Evolutionary conservation across 2,797 vertebrate species (phyloP), one percentile per base, ranked within the genome.

Genomic region (Gymnothorax javanicus): DNA sequence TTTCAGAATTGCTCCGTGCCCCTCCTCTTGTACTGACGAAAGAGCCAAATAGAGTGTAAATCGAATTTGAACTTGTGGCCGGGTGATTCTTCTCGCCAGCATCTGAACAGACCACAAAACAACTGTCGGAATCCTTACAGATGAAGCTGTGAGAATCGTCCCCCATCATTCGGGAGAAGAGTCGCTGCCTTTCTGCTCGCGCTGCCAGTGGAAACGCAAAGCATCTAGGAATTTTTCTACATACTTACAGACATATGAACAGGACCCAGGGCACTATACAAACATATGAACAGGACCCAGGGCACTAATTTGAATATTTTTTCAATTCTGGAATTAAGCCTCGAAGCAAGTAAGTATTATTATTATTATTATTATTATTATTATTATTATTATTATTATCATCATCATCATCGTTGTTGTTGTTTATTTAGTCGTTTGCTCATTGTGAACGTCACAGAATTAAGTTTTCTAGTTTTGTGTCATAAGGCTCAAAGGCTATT

Each of bases 21-120:
- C 97, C 97, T 97, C 97, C 97, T 96, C 95, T 91, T 75, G 90
- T 92, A 88, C 92, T 94, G 95, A 94, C 95, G 94, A 95, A 95
- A 96, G 96, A 64, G 60, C 15, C 15, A 20, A 95, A 95, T 94
- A 96, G 95, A 95, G 95, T 96, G 96, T 95, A 94, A 91, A 94
- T 95, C 95, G 96, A 96, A 96, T 97, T 97, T 98, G 96, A 98
- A 98, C 97, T 97, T 96, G 96, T 95, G 96, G 95, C 95, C 95
- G 91, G 93, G 93, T 91, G 92, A 91, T 94, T 89, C 91, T 94
- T 91, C 89, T 85, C 91, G 91, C 91, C 87, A 91, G 94, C 89
- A 89, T 93, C 93, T 87, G 89, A 89, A 20, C 92, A 86, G 92
- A 90, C 92, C 92, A 89, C 90, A 88, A 12, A 89, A 89, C 88